A percentile compares a stretch with the other conserved stretches of the same genome.
These are phyloP conservation scores for Anabas testudineus DNA, from an alignment of 2,797 vertebrate species.

Conservation along the genomic window DNA sequence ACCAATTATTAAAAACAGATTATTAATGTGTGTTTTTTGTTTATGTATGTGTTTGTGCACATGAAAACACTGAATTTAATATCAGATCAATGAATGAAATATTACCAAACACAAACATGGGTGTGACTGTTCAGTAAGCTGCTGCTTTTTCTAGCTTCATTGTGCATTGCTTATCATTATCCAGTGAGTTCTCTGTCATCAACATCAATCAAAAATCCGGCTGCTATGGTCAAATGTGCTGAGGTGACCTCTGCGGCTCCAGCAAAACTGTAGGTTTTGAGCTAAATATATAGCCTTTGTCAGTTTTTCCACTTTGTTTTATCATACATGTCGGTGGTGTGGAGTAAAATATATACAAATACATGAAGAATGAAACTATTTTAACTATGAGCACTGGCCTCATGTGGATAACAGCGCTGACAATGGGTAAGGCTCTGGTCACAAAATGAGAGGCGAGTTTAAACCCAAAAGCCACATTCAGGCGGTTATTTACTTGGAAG, in stretches of 20 bases:
- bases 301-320: not conserved
- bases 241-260: constrained; percentile 20
- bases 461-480: constrained; percentile 79
- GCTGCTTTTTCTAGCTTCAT: constrained; percentile 27
- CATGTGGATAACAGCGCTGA: constrained; percentile 52
- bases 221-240: constrained; percentile 8
- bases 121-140: constrained; percentile 15
- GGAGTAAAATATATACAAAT: constrained; percentile 5
- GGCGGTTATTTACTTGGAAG: constrained; percentile 66
- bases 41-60: not conserved
- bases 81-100: constrained; percentile 7
- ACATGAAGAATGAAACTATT: constrained; percentile 41
- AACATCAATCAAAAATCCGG: constrained; percentile 20
- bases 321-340: not conserved
- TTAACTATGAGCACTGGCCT: constrained; percentile 43
- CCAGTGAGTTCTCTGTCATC: constrained; percentile 44
- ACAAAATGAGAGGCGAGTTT: constrained; percentile 79
- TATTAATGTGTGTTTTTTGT: too few species aligned
- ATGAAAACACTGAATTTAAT: not conserved
- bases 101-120: constrained; percentile 1
- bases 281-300: not conserved
- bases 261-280: not conserved
- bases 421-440: constrained; percentile 57
- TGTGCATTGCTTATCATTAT: constrained; percentile 33
- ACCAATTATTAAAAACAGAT: too few species aligned